Evolutionary conservation across 2,113 vertebrate genomes (phyloP), one percentile per base, ranked within the genome.

Genomic region (Pycnonotus jocosus): DNA sequence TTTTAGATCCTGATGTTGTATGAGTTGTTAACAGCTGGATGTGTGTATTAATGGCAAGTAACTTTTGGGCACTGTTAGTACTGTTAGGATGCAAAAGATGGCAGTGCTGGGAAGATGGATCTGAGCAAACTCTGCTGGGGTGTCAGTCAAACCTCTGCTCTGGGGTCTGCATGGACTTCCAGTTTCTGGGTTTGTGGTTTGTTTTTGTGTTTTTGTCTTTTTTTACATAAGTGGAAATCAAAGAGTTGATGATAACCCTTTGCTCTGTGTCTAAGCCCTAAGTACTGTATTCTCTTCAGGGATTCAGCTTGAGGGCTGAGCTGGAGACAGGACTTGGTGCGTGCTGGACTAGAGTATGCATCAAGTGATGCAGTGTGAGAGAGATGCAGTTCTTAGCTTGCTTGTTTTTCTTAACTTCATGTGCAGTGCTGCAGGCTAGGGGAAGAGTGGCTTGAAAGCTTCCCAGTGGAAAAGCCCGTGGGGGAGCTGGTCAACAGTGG

Each of bases 11-110:
- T 65, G 27, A 72, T 78, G 33, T 90, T 11, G 1, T 40, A 11
- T 1, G 12, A n/a, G 30, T 48, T 15, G 11, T 44, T 94, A 56
- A 78, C 64, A 54, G 56, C 51, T 54, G 47, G 33, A 21, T 50
- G 28, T 66, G 27, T 7, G 2, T 56, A 23, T 56, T 37, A 45
- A 40, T 27, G 31, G 10, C 53, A 68, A 8, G 8, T n/a, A 47
- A 42, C 22, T 78, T 85, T 92, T 31, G 60, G 50, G 35, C 15
- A 8, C 68, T 78, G 90, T 73, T 88, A 69, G 21, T 79, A 30
- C 90, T 93, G 56, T 77, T 27, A 30, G 68, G 25, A 81, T 82
- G 56, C 91, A 86, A 93, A 92, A 94, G 84, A 80, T 76, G 88
- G 93, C 88, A 92, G 76, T 58, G 56, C 81, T 82, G 78, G 69